Evolutionary conservation across 2,113 vertebrate genomes (phyloP).

Genomic region (Peromyscus leucopus): DNA sequence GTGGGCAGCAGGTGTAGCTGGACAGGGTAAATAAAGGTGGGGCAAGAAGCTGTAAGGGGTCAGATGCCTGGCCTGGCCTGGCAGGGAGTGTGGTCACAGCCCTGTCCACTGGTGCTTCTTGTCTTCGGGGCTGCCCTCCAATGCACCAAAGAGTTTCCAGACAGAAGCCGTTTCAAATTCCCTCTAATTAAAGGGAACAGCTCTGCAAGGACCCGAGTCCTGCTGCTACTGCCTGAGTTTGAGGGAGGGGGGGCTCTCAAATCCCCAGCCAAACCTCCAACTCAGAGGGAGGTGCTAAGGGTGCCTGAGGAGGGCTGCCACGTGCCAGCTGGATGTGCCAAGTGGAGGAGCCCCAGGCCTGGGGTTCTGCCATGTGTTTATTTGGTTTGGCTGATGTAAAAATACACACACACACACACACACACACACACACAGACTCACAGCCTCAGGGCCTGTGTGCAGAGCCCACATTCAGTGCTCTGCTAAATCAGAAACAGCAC

Average conservation of each 20-base stretch:
- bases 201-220: slow-evolving; percentile 37
- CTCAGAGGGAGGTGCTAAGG: slow-evolving; percentile 51
- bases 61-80: not conserved
- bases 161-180: slow-evolving; percentile 58
- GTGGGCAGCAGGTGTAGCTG: not conserved
- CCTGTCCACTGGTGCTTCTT: not conserved
- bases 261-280: slow-evolving; percentile 65
- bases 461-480: slow-evolving; percentile 54
- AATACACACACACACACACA: slow-evolving; percentile 78
- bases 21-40: not conserved
- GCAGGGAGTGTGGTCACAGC: not conserved
- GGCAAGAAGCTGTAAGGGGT: not conserved
- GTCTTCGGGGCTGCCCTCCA: not conserved
- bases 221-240: slow-evolving; percentile 26
- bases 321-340: slow-evolving; percentile 82
- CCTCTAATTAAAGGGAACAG: slow-evolving; percentile 55
- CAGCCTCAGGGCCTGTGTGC: slow-evolving; percentile 74
- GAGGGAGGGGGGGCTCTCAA: not conserved
- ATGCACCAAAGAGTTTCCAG: slow-evolving; percentile 43
- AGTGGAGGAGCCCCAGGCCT: slow-evolving; percentile 72
- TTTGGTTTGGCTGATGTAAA: slow-evolving; percentile 83
- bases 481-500: slow-evolving; percentile 64
- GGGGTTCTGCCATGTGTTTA: slow-evolving; percentile 83
- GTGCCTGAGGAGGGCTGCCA: slow-evolving; percentile 69
- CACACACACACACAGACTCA: slow-evolving; percentile 71